Base-by-base conservation (phyloP, 2,113 vertebrate species). In the Actenoides lindsayi region DNA sequence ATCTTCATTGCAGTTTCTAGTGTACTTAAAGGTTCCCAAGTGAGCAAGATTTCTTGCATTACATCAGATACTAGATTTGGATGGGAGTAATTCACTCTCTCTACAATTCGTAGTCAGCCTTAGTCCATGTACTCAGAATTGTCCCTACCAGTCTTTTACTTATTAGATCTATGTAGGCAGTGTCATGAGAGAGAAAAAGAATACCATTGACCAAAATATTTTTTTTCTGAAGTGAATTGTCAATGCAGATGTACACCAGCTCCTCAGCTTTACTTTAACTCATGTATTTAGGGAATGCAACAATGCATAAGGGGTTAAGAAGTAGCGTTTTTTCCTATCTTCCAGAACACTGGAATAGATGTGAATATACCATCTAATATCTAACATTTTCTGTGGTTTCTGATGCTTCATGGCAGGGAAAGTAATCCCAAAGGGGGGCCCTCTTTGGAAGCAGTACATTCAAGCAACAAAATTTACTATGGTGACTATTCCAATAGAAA, bases 371-470 rank as follows among this genome's bases (percentile, higher is more conserved):
- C 54, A 46, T 44, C 88, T 80, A 65, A 73, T 57, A 88, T 62
- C 63, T 88, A 90, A 65, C 10, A 14, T 57, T 70, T 83, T 83
- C 41, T 83, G 11, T 70, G 54, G 14, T 93, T 94, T 94, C 78
- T 87, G 59, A 91, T 87, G 77, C 73, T 85, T 75, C 35, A 30
- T 62, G 51, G 70, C 81, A 95, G 71, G 35, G 76, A 83, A 91
- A 69, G 17, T 94, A 79, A 77, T 62, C 50, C 57, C 63, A 83
- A 80, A 77, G n/a, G 23, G 37, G 21, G 50, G 50, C 31, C 31
- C 50, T 94, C 79, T 94, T 88, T 65, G 89, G 63, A 86, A 44
- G 44, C 44, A 93, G 46, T 86, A 62, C 44, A 62, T 85, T 92
- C 62, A 80, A 90, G 59, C 77, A 92, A 80, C 71, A 90, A 77